These are phyloP conservation scores for Rhinatrema bivittatum DNA, from an alignment of 2,797 vertebrate genomes.

Conservation along the genomic window DNA sequence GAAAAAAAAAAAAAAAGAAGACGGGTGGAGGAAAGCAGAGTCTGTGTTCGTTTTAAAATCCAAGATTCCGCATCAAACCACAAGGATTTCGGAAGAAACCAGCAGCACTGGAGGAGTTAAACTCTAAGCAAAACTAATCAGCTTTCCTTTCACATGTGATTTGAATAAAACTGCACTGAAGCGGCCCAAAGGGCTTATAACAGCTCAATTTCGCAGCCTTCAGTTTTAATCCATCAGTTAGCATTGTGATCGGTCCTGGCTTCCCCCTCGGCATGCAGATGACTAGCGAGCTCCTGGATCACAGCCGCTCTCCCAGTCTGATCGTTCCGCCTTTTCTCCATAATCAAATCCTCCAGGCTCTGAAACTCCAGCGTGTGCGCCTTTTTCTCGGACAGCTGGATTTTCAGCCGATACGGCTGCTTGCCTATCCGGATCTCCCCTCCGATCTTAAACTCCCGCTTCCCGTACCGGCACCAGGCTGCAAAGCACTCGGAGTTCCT, in stretches of 20 bases:
- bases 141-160: constrained; percentile 56
- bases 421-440: constrained; percentile 95
- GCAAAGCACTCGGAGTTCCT: constrained; percentile 96
- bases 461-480: constrained; percentile 92
- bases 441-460: constrained; percentile 92
- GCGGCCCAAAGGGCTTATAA: constrained; percentile 50
- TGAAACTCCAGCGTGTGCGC: constrained; percentile 93
- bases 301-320: constrained; percentile 85
- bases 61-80: no score
- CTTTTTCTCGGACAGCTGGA: constrained; percentile 81
- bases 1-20: no score
- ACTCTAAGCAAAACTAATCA: constrained; percentile 41
- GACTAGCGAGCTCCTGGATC: constrained; percentile 81
- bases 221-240: constrained; percentile 56
- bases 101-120: constrained; percentile 50
- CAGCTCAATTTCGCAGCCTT: constrained; percentile 39
- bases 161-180: constrained; percentile 45
- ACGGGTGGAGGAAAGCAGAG: no score
- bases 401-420: constrained; percentile 87
- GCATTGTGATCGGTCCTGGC: constrained; percentile 50
- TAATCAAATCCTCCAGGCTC: constrained; percentile 92
- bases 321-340: constrained; percentile 94
- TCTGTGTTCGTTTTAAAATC: no score
- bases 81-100: no score
- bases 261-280: constrained; percentile 72